A percentile compares a stretch with the other conserved stretches of the same genome.
Conservation (phyloP, 2,888 invertebrate genomes). For the Drosophila anceps region DNA sequence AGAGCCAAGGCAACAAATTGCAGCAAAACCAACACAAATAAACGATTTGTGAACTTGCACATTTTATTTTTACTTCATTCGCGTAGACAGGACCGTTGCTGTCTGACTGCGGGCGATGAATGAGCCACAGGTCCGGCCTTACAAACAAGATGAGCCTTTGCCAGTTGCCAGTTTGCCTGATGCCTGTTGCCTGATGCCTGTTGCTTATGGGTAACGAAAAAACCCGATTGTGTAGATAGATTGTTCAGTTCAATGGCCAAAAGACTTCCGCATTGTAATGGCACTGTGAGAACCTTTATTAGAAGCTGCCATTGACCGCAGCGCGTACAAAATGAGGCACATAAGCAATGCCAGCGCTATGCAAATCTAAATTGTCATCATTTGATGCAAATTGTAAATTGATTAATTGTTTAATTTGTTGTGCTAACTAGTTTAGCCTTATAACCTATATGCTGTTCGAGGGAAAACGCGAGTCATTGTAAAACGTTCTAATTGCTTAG, state of each 20-base stretch:
- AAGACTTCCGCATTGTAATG: constrained; percentile 74
- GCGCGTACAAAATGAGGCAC: constrained; percentile 26
- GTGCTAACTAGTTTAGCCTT: constrained; percentile 50
- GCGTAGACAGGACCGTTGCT: constrained; percentile 58
- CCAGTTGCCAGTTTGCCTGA: not conserved
- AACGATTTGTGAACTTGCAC: constrained; percentile 84
- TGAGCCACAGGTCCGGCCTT: constrained; percentile 52
- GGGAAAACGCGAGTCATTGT: constrained; percentile 57
- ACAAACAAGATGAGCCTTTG: constrained; percentile 48
- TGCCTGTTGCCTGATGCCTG: not conserved
- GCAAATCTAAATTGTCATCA: not conserved
- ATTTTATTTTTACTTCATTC: constrained; percentile 52
- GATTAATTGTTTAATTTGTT: constrained; percentile 37
- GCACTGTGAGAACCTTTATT: constrained; percentile 55
- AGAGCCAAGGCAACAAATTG: constrained; percentile 36
- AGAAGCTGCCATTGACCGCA: constrained; percentile 42
- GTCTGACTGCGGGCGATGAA: constrained; percentile 59
- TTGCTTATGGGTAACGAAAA: constrained; percentile 20
- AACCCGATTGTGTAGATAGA: constrained; percentile 63
- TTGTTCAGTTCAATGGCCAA: constrained; percentile 70
- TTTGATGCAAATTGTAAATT: not conserved
- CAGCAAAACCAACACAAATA: constrained; percentile 79
- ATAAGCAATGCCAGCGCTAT: constrained; percentile 2
- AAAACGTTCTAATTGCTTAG: constrained; percentile 56
- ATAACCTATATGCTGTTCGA: constrained; percentile 54